Base-by-base conservation (phyloP, 37 sponge, comb jelly and placozoan genomes). In the Oopsacas minuta region DNA sequence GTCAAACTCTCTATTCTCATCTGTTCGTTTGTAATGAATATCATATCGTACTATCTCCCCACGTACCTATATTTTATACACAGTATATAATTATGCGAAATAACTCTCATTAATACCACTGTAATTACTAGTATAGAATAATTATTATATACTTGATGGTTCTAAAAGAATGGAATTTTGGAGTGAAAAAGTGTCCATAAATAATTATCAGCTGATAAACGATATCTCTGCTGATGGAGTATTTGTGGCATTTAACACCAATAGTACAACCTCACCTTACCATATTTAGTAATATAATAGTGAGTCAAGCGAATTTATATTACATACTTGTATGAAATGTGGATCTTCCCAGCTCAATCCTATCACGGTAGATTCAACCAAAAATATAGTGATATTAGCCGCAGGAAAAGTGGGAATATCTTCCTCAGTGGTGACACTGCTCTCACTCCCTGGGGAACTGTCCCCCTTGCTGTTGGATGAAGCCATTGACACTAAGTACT, bases 401-500 rank as follows among this genome's bases (percentile, higher is more conserved):
- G 30, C 75, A n/a, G 75, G 75, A 12, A 34, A 61, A n/a, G 30
- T 61, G 75, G 75, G 75, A 32, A 61, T n/a, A 61, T 61, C 75
- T 61, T 61, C 75, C 30, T 61, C 75, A 32, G 75, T 61, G 5
- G 28, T 61, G 32, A 61, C 75, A 25, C 17, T 61, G 28, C 75
- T 61, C 75, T 61, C 75, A 12, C 32, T 3, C 22, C 75, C 75
- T 12, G 75, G 17, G 7, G 75, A 20, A n/a, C 75, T 61, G 22
- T 25, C 7, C 28, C 75, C 75, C 75, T 61, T 61, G 75, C 75
- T 61, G 75, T 61, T 61, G 22, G 75, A 61, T 3, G 75, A 61
- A 61, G 75, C 75, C 28, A 61, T 61, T n/a, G 75, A 61, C 30
- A 61, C 28, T 34, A 61, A 61, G 30, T 61, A 61, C 75, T 61